A percentile compares a stretch with the other conserved stretches of the same genome.
phyloP scores from a whole-genome alignment of 2,113 vertebrate species.

The Rhea americana region DNA sequence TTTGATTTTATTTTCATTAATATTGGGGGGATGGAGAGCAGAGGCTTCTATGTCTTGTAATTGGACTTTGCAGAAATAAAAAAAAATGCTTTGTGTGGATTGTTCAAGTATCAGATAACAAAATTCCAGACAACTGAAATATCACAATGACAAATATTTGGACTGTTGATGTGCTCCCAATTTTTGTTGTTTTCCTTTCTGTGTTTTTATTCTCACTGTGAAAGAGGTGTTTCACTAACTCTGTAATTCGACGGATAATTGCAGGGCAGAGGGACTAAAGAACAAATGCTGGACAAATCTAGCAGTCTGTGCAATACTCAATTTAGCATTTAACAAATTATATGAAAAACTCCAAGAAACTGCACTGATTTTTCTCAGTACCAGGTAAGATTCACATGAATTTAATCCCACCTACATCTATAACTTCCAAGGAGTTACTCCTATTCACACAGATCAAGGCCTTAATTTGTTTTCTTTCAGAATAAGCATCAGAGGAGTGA shows the following conservation, averaged over 20 bases:
- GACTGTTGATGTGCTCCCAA: neutral
- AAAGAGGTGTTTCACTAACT: neutral
- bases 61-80: neutral
- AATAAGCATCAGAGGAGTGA: neutral
- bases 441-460: rapidly evolving
- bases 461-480: neutral
- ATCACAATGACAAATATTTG: neutral
- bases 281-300: neutral
- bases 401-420: neutral
- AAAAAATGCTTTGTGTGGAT: neutral
- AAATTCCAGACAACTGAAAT: neutral
- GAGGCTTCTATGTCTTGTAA: neutral
- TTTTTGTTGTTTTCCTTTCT: neutral
- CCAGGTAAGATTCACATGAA: neutral
- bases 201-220: neutral
- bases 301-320: neutral
- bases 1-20: neutral
- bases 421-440: neutral
- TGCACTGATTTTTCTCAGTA: neutral
- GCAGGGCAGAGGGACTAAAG: neutral
- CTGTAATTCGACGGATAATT: neutral
- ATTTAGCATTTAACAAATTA: neutral
- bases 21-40: neutral
- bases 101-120: neutral
- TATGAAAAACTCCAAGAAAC: neutral